A percentile compares a stretch with the other conserved stretches of the same genome.
Evolutionary conservation across 2,113 vertebrate genomes (phyloP).

Genomic region (Genyomyrus donnyi): DNA sequence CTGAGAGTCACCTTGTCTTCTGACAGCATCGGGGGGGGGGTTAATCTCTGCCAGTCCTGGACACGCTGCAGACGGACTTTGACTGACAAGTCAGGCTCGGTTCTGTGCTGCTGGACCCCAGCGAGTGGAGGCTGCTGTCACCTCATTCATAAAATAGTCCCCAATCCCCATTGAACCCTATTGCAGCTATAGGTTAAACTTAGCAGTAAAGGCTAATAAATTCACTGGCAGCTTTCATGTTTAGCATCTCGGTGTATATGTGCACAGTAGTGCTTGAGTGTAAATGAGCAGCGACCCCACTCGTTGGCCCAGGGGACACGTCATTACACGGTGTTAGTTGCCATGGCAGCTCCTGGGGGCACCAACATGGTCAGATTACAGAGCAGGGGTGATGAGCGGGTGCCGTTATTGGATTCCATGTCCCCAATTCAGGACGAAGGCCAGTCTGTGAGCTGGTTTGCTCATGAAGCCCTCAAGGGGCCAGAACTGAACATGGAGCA

Average conservation of each 20-base stretch:
- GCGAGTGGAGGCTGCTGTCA: background rate
- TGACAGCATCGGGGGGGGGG: constrained; percentile 8
- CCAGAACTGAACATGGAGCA: background rate
- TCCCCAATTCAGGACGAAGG: background rate
- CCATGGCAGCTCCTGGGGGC: background rate
- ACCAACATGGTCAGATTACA: background rate
- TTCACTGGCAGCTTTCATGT: background rate
- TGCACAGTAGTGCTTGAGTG: background rate
- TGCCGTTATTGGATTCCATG: background rate
- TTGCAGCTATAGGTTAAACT: background rate
- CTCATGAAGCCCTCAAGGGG: background rate
- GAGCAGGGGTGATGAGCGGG: background rate
- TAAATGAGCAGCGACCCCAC: background rate
- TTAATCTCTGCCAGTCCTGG: constrained; percentile 19
- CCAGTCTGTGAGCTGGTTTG: background rate
- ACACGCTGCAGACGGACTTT: background rate
- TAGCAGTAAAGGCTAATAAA: background rate
- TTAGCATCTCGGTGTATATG: background rate
- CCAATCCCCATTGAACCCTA: too few relatives aligned
- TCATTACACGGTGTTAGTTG: background rate
- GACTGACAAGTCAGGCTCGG: background rate
- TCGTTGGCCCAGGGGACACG: background rate
- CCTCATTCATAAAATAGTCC: background rate
- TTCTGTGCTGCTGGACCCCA: background rate
- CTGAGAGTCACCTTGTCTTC: constrained; percentile 21